A percentile compares a stretch with the other conserved stretches of the same genome.
Conservation (phyloP, 1,140 invertebrate genomes). For the Scaptomyza montana region DNA sequence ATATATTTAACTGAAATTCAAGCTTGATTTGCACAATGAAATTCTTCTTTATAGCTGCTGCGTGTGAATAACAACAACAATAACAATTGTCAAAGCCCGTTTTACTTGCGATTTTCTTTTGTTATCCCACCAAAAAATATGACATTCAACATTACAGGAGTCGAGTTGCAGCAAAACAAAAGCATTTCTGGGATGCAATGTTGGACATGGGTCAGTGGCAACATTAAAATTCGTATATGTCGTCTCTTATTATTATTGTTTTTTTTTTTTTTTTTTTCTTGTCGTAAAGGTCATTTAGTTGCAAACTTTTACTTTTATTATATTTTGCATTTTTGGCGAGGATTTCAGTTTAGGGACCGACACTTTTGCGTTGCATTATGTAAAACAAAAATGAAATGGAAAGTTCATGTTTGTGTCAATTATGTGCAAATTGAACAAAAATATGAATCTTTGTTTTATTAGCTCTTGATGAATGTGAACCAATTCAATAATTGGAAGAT, state of each 20-base stretch:
- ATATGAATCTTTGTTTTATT: neutral
- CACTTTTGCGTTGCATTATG: slow-evolving; percentile 9
- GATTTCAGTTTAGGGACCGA: neutral
- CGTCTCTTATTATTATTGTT: too few relatives aligned
- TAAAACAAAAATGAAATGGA: slow-evolving; percentile 1
- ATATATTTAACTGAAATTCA: neutral
- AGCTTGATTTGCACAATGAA: slow-evolving; percentile 3
- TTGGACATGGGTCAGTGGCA: slow-evolving; percentile 22
- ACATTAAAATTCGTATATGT: slow-evolving; percentile 3
- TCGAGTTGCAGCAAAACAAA: slow-evolving; percentile 11
- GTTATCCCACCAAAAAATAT: neutral
- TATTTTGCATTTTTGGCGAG: neutral
- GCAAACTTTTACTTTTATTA: slow-evolving; percentile 12
- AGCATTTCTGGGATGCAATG: slow-evolving; percentile 17
- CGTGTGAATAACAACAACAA: slow-evolving; percentile 15
- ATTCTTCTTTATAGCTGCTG: slow-evolving; percentile 8
- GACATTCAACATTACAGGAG: slow-evolving; percentile 5
- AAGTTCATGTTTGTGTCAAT: neutral
- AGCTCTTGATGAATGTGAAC: neutral
- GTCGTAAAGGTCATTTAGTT: slow-evolving; percentile 14
- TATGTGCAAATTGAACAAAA: neutral
- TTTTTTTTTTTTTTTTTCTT: neutral
- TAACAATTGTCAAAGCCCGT: neutral
- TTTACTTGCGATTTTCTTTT: slow-evolving; percentile 1
- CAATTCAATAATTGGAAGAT: neutral